Conservation (phyloP, 2,113 vertebrate species). For the Pelusios castaneus region DNA sequence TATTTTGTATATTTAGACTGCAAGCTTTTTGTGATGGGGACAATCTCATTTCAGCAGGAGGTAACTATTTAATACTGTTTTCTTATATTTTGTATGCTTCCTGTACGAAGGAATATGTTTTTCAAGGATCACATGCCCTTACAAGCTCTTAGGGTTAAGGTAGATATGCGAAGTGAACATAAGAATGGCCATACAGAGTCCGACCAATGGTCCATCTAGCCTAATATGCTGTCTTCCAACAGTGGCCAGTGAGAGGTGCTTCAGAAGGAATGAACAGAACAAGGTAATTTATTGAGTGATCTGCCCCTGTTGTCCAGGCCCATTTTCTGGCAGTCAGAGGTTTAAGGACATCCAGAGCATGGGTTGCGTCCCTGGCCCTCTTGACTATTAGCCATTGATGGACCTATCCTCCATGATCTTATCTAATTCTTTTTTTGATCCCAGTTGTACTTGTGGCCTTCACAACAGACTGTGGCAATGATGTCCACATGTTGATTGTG, state of each 20-base stretch:
- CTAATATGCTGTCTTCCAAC: not conserved
- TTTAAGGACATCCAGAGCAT: not conserved
- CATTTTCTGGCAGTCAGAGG: not conserved
- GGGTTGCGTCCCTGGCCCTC: not conserved
- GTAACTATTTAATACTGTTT: not conserved
- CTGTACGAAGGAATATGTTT: not conserved
- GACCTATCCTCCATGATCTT: not conserved
- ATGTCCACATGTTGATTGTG: not conserved
- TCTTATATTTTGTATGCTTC: not conserved
- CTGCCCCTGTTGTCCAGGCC: not conserved
- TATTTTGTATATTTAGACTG: not conserved
- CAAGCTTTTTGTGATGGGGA: not conserved
- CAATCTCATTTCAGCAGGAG: not conserved
- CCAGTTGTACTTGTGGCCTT: not conserved
- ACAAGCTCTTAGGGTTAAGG: not conserved
- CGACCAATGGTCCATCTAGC: not conserved
- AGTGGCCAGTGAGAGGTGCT: not conserved
- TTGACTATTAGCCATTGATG: not conserved
- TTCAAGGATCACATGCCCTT: not conserved
- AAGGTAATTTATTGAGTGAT: not conserved
- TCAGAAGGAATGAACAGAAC: not conserved
- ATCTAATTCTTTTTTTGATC: not conserved
- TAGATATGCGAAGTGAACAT: not conserved
- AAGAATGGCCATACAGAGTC: not conserved
- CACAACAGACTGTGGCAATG: not conserved